These are phyloP conservation scores for Myiozetetes cayanensis DNA, from an alignment of 2,113 vertebrate species.

Conservation along the genomic window DNA sequence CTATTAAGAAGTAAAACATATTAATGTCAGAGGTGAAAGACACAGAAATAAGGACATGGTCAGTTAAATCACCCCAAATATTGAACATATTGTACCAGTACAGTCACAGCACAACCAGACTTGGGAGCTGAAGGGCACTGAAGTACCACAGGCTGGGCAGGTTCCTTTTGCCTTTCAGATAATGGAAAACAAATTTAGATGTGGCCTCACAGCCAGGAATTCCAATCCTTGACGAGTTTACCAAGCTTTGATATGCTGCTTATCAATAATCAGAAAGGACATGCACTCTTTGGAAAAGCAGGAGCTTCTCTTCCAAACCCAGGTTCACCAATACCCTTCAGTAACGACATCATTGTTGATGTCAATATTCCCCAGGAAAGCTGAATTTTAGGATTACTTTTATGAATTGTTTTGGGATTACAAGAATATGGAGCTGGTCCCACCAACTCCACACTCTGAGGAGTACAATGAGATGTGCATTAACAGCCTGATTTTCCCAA, in stretches of 20 bases:
- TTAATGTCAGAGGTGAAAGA: not conserved
- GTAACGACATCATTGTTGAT: accelerated
- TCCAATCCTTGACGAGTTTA: not conserved
- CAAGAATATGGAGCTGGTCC: accelerated
- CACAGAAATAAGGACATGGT: not conserved
- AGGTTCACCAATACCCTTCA: not conserved
- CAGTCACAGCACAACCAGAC: not conserved
- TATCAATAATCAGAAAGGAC: not conserved
- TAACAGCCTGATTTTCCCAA: not conserved
- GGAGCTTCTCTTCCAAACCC: not conserved
- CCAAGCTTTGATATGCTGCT: not conserved
- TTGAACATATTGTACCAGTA: accelerated
- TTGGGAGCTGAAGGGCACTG: not conserved
- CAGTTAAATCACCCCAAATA: not conserved
- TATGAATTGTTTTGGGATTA: not conserved
- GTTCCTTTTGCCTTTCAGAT: not conserved
- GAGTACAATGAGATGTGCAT: not conserved
- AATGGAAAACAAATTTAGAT: not conserved
- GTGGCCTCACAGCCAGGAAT: not conserved
- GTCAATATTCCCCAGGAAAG: not conserved
- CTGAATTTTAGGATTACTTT: not conserved
- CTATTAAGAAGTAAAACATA: conserved; percentile 67
- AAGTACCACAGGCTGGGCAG: not conserved
- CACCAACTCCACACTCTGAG: accelerated
- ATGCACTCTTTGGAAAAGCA: not conserved